Percentiles rank a stretch among this genome's conserved stretches.
Evolutionary conservation across 1,140 invertebrate genomes (phyloP).

Genomic region (Heliothis subflexa): DNA sequence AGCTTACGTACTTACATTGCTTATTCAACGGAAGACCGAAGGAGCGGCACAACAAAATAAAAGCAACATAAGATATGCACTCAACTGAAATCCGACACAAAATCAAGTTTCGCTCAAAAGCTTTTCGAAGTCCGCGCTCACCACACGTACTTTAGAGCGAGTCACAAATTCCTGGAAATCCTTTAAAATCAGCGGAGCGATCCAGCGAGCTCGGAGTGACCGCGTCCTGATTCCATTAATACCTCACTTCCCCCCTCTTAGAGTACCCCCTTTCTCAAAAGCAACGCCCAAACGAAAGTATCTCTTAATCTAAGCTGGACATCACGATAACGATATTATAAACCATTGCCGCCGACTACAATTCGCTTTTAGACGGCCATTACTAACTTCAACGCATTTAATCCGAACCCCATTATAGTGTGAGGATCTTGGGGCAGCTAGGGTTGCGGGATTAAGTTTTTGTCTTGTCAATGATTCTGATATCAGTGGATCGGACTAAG

Average conservation of each 20-base stretch:
- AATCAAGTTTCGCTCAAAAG: conserved; percentile 63
- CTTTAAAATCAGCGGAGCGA: conserved; percentile 70
- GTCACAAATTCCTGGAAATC: conserved; percentile 66
- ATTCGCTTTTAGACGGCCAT: conserved; percentile 75
- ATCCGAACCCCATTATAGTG: conserved; percentile 66
- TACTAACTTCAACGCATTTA: conserved; percentile 71
- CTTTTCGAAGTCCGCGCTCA: conserved; percentile 63
- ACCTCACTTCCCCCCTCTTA: conserved; percentile 49
- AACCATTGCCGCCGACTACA: conserved; percentile 69
- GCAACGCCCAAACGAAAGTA: conserved; percentile 61
- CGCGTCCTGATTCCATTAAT: conserved; percentile 74
- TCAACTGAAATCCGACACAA: conserved; percentile 44
- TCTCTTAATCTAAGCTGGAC: conserved; percentile 70
- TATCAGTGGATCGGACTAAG: conserved; percentile 45
- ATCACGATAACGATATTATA: conserved; percentile 73
- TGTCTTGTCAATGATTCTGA: conserved; percentile 46
- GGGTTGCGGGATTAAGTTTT: conserved; percentile 50
- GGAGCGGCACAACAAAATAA: conserved; percentile 6
- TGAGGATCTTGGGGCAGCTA: conserved; percentile 49
- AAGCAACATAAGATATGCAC: conserved; percentile 21
- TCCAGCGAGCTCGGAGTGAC: conserved; percentile 61
- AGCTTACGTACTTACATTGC: background rate
- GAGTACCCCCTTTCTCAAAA: conserved; percentile 51
- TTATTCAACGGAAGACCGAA: background rate
- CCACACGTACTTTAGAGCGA: conserved; percentile 63